Conservation (phyloP, 2,797 vertebrate species). For the Protosalanx chinensis region DNA sequence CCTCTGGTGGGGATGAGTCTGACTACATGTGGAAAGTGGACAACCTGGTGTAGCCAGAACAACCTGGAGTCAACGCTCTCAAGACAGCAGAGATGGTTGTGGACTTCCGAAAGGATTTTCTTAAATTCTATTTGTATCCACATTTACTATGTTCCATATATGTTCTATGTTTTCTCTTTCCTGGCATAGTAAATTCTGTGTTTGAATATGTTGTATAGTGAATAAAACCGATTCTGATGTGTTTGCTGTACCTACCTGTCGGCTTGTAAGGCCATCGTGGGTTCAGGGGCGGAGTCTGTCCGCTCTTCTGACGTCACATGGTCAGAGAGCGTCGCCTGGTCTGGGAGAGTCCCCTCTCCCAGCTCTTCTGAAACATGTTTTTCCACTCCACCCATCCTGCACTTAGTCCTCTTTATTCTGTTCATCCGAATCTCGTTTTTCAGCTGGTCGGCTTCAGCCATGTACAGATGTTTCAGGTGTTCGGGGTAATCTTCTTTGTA, state of each 20-base stretch:
- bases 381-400: slow-evolving; percentile 33
- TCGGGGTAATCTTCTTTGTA: slow-evolving; percentile 86
- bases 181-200: too few species aligned
- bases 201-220: too few species aligned
- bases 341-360: background rate
- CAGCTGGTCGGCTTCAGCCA: slow-evolving; percentile 83
- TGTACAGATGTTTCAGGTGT: slow-evolving; percentile 90
- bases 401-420: slow-evolving; percentile 59
- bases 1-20: too few species aligned
- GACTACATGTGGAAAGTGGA: too few species aligned
- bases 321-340: slow-evolving; percentile 23
- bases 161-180: too few species aligned
- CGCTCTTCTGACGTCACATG: slow-evolving; percentile 17
- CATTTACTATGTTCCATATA: too few species aligned
- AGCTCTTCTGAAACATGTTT: slow-evolving; percentile 4
- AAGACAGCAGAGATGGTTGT: too few species aligned
- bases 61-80: too few species aligned
- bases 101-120: too few species aligned
- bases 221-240: too few species aligned
- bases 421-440: slow-evolving; percentile 64
- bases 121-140: too few species aligned
- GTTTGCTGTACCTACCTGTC: background rate
- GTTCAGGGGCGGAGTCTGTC: slow-evolving; percentile 23
- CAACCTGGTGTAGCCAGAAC: too few species aligned
- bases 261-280: background rate